Evolutionary conservation across 2,797 vertebrate genomes (phyloP).

Genomic region (Psittacula echo): DNA sequence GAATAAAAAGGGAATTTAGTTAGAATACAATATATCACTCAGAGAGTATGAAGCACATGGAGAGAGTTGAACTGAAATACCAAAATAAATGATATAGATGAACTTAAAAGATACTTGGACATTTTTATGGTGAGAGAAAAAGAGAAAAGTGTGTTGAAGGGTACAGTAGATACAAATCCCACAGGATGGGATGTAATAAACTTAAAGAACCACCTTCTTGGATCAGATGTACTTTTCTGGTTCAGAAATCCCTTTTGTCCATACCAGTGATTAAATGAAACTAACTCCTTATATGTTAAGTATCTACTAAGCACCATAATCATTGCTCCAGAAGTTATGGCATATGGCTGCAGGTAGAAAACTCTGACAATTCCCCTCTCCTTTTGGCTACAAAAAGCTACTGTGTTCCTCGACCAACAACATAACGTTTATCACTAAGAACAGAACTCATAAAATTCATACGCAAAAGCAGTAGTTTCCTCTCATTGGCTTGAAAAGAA

Average conservation of each 20-base stretch:
- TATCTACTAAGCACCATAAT: not conserved
- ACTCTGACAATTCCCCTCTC: not conserved
- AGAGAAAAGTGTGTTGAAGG: not conserved
- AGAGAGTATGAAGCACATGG: not conserved
- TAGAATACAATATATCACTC: not conserved
- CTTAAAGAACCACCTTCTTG: not conserved
- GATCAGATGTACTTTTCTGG: not conserved
- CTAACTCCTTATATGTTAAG: not conserved
- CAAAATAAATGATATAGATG: not conserved
- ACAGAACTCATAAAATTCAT: not conserved
- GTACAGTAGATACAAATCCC: slow-evolving; percentile 8
- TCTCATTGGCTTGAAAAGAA: not conserved
- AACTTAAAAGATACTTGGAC: not conserved
- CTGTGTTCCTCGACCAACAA: not conserved
- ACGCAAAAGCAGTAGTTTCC: not conserved
- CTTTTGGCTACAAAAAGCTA: not conserved
- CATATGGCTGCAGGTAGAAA: not conserved
- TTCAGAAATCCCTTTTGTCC: slow-evolving; percentile 1
- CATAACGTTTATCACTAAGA: not conserved
- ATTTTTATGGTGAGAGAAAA: slow-evolving; percentile 22
- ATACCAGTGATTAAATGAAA: not conserved
- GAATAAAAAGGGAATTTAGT: not conserved
- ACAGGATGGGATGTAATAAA: not conserved
- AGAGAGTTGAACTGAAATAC: slow-evolving; percentile 7
- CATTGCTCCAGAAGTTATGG: not conserved